Base-by-base conservation (phyloP, 2,797 vertebrate species). In the Enteromius thamalakanensis region DNA sequence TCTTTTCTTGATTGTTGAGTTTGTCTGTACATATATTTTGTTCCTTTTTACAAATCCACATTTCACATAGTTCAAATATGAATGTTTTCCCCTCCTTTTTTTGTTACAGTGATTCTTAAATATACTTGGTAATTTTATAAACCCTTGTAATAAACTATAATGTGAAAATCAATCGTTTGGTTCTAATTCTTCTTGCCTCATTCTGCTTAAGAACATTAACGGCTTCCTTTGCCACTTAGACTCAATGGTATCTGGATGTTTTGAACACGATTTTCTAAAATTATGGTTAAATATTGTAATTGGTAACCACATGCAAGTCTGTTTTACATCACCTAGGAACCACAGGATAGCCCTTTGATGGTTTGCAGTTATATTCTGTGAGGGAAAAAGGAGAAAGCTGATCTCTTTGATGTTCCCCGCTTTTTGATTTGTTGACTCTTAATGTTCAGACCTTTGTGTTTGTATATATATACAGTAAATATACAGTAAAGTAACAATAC, bases 21-120 rank as follows among this genome's bases (percentile, higher is more conserved):
- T 92, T 91, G 93, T 95, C 90, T 97, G 96, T 98, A 97, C 92
- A 97, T 97, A 96, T 96, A 94, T 94, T 94, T 93, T 90, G 92
- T 95, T 94, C 95, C 89, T 87, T 93, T 94, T 94, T 96, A 95
- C 89, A 88, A 83, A 86, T 87, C 83, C 85, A 86, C 86, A 87
- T 86, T 91, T 93, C 90, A 92, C 89, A 92, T 95, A 93, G 93
- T 93, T 96, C 92, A 94, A 92, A 95, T 95, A 94, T 94, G 94
- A 95, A 96, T 96, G 94, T 96, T 94, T 93, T 88, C 79, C 77
- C 85, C 86, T 86, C 64, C 49, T 71, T 70, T 95, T 53, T 95
- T 96, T 96, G 91, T 93, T 94, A 96, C 96, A 91, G 93, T 96
- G 96, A 95, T 94, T 95, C 94, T 95, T 95, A 92, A 96, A 94